Evolutionary conservation across 2,113 vertebrate genomes (phyloP), one percentile per base, ranked within the genome.

Genomic region (Cavia porcellus): DNA sequence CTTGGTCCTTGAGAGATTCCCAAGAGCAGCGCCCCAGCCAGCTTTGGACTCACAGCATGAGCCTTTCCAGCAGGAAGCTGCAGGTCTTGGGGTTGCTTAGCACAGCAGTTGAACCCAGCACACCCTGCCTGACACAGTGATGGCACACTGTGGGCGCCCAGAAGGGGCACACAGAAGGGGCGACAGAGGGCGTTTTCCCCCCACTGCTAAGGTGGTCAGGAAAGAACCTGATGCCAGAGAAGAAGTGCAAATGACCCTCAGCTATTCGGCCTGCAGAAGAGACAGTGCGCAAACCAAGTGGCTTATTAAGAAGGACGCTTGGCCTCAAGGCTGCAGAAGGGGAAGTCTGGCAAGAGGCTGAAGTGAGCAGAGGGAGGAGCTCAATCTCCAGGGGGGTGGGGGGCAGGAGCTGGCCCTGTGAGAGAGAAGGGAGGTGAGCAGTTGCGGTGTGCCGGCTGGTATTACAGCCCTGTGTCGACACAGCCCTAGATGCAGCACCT

Each of bases 401-500:
- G 5, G 50, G 50, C 17, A 19, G 35, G 68, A 72, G n/a, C n/a
- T 15, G 19, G 19, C n/a, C 70, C 70, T 10, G 19, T 5, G 70
- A 74, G 8, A 42, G 70, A 28, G 61, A 22, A 13, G 5, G 64
- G 64, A 30, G 9, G 30, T 32, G 30, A 0, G 38, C 20, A 11
- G 70, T 4, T 24, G n/a, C 8, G 0, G 70, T 24, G 70, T 74
- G n/a, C 9, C 20, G 17, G 20, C 70, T 42, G 70, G 70, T 11
- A 64, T 62, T 45, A 2, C 61, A 52, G 3, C 42, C 45, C 17
- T 0, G 0, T 4, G 3, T 7, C 15, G 13, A 14, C 14, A 4
- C 2, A 38, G 74, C 38, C 8, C 1, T 7, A 30, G 62, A 88
- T 15, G 12, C 9, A 6, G 70, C 5, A 32, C 38, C 47, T 38